These are phyloP conservation scores for Lordiphosa mommai DNA, from an alignment of 1,140 invertebrate species.

Conservation along the genomic window DNA sequence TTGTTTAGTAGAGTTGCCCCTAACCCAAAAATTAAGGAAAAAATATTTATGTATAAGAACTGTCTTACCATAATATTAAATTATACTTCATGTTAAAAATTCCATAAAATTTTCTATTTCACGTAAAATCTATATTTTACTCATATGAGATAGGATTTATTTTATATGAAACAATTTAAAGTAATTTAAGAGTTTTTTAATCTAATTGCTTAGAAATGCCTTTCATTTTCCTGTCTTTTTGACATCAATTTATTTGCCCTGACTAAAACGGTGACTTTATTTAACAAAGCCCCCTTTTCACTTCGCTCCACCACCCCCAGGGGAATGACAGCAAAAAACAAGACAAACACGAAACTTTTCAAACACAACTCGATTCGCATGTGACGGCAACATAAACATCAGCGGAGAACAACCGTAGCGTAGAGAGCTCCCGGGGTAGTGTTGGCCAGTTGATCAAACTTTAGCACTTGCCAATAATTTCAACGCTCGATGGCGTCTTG, in stretches of 20 bases:
- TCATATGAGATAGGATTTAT: too few relatives aligned
- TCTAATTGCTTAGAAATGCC: background rate
- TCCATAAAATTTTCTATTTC: too few relatives aligned
- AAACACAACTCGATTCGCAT: constrained; percentile 9
- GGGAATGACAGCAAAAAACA: constrained; percentile 29
- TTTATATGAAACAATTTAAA: too few relatives aligned
- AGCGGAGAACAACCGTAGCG: constrained; percentile 32
- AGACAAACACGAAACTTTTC: constrained; percentile 47
- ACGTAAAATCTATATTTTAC: too few relatives aligned
- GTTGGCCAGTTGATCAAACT: constrained; percentile 63
- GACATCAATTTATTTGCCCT: constrained; percentile 34
- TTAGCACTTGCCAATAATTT: constrained; percentile 72
- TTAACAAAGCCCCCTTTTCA: too few relatives aligned
- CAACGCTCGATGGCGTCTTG: constrained; percentile 64
- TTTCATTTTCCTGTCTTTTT: constrained; percentile 2
- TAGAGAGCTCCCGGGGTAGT: constrained; percentile 1
- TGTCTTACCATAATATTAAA: too few relatives aligned
- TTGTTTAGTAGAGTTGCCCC: too few relatives aligned
- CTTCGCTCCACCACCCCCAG: constrained; percentile 23
- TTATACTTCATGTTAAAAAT: too few relatives aligned
- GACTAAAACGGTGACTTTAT: constrained; percentile 28
- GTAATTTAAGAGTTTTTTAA: too few relatives aligned
- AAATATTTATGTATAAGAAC: too few relatives aligned
- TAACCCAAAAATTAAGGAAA: too few relatives aligned
- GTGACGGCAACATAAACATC: constrained; percentile 35